Percentiles rank a stretch among this genome's conserved stretches.
These are phyloP conservation scores for Lasiurus borealis DNA, from an alignment of 2,113 vertebrate genomes.

Conservation along the genomic window DNA sequence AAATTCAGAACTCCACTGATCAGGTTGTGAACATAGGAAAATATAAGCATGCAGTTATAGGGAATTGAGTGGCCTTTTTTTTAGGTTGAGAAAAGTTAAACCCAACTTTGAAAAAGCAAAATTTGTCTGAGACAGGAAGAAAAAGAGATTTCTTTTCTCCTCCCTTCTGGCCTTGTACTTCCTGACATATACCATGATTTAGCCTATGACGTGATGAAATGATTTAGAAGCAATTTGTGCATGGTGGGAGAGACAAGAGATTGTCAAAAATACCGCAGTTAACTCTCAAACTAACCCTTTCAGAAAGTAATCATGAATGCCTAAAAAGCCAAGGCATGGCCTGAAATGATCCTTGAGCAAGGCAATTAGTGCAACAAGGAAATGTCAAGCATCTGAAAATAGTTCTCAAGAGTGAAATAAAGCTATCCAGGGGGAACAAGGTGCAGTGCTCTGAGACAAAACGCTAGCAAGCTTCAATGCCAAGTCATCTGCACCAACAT, in stretches of 20 bases:
- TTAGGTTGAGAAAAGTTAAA: constrained; percentile 39
- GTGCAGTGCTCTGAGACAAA: constrained; percentile 8
- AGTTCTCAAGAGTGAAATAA: constrained; percentile 32
- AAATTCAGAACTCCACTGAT: neutral
- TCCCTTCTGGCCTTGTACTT: neutral
- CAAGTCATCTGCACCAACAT: constrained; percentile 24
- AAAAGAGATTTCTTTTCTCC: constrained; percentile 5
- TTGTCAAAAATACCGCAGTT: constrained; percentile 67
- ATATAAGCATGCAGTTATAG: neutral
- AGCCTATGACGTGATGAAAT: constrained; percentile 62
- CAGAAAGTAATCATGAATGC: constrained; percentile 67
- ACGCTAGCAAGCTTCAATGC: neutral
- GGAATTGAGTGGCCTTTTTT: neutral
- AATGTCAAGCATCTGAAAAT: constrained; percentile 71
- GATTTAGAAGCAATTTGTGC: constrained; percentile 64
- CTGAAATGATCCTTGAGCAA: constrained; percentile 36
- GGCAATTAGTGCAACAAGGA: constrained; percentile 55
- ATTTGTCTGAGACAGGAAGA: constrained; percentile 48
- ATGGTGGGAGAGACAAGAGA: constrained; percentile 52
- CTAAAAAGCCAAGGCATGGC: constrained; percentile 49
- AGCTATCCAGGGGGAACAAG: neutral
- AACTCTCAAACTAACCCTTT: constrained; percentile 62
- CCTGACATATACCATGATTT: constrained; percentile 42
- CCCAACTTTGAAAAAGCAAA: constrained; percentile 47
- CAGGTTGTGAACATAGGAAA: neutral